phyloP scores from a whole-genome alignment of 2,797 vertebrate species.

The Staurois parvus region DNA sequence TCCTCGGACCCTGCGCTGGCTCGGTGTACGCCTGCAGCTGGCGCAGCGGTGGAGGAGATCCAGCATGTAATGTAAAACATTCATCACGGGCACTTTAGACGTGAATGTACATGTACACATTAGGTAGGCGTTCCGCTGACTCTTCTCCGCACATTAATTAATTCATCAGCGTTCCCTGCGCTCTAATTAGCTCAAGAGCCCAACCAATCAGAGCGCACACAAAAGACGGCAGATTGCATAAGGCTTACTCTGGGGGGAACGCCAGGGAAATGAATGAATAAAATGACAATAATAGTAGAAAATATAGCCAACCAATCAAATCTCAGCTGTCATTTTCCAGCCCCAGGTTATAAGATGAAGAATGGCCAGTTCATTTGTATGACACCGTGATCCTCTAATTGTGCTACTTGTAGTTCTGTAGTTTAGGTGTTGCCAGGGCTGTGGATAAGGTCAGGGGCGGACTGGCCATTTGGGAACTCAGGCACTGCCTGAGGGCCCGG shows the following conservation, averaged over 20 bases:
- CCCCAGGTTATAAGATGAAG: too few species aligned
- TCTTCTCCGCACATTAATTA: conserved; percentile 18
- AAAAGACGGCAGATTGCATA: neutral
- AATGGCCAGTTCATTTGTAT: too few species aligned
- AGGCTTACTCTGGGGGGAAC: neutral
- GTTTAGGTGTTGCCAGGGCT: too few species aligned
- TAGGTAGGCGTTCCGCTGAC: conserved; percentile 1
- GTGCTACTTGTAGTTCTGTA: too few species aligned
- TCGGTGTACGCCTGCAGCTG: conserved; percentile 9
- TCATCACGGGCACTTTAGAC: neutral
- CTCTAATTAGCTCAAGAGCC: conserved; percentile 39
- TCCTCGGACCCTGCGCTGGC: neutral
- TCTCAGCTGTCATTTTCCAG: too few species aligned
- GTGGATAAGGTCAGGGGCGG: too few species aligned
- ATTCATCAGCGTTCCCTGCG: conserved; percentile 7
- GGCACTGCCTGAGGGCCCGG: too few species aligned
- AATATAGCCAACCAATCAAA: neutral
- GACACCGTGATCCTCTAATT: too few species aligned
- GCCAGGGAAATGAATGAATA: neutral
- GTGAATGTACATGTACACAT: conserved; percentile 18
- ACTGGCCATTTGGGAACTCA: too few species aligned
- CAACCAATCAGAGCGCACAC: neutral
- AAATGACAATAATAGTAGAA: neutral
- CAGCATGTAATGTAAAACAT: neutral
- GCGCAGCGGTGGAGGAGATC: neutral